Conservation (phyloP, 2,888 invertebrate species). For the Spatulosminthurus flaviceps region DNA sequence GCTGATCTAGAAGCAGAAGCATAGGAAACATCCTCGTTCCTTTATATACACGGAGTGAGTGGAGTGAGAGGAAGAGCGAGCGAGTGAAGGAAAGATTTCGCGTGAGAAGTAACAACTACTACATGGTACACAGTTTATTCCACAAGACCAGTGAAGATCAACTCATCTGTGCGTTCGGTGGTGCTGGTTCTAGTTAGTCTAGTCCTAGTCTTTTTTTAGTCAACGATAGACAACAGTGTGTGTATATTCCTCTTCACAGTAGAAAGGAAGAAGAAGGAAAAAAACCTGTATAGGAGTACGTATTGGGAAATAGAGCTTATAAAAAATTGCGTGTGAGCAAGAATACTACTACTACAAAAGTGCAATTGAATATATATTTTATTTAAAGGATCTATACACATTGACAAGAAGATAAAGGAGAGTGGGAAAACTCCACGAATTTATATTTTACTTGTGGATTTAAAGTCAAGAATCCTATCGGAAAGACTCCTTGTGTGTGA, state of each 20-base stretch:
- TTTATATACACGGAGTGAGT: background rate
- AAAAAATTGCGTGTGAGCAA: background rate
- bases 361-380: background rate
- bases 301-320: too few species aligned
- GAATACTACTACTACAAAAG: too few species aligned
- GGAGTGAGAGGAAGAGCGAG: background rate
- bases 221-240: background rate
- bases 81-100: background rate
- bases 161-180: background rate
- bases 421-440: too few species aligned
- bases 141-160: background rate
- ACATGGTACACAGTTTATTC: conserved; percentile 2
- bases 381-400: background rate
- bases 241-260: background rate
- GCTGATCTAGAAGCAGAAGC: background rate
- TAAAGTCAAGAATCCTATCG: too few species aligned
- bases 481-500: too few species aligned
- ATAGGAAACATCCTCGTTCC: background rate
- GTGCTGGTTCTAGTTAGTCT: background rate
- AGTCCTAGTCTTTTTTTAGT: conserved; percentile 16
- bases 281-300: too few species aligned
- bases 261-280: too few species aligned
- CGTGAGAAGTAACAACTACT: conserved; percentile 18
- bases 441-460: too few species aligned
- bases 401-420: too few species aligned